Evolutionary conservation across 1,140 invertebrate genomes (phyloP).

Genomic region (Asobara japonica): DNA sequence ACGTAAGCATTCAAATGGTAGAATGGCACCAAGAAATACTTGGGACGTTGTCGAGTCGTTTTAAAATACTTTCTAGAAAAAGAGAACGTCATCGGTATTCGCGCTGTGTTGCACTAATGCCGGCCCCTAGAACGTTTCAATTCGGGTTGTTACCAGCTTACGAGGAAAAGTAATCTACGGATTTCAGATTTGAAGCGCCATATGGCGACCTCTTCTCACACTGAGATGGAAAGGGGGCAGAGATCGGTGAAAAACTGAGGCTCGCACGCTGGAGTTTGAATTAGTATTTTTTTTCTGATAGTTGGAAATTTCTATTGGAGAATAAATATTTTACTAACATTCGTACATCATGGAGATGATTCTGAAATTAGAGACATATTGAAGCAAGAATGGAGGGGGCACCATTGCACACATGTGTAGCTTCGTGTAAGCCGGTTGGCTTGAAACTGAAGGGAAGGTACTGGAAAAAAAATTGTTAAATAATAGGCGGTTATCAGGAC

Average conservation of each 20-base stretch:
- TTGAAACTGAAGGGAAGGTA: too few species aligned
- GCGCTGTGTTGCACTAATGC: neutral
- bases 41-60: neutral
- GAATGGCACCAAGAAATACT: neutral
- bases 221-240: neutral
- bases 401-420: too few species aligned
- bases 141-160: constrained; percentile 31
- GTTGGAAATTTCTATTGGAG: too few species aligned
- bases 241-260: neutral
- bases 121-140: neutral
- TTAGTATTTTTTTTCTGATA: neutral
- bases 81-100: neutral
- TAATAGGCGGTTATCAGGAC: too few species aligned
- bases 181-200: constrained; percentile 39
- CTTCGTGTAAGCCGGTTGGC: too few species aligned
- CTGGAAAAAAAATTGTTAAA: too few species aligned
- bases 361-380: too few species aligned
- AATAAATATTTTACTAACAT: too few species aligned
- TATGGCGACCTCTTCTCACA: neutral
- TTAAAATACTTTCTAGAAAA: neutral
- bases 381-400: too few species aligned
- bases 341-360: too few species aligned
- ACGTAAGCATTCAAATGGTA: too few species aligned
- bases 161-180: constrained; percentile 42
- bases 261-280: neutral